Evolutionary conservation across 2,888 invertebrate species (phyloP).

Genomic region (Hypomecis punctinalis): DNA sequence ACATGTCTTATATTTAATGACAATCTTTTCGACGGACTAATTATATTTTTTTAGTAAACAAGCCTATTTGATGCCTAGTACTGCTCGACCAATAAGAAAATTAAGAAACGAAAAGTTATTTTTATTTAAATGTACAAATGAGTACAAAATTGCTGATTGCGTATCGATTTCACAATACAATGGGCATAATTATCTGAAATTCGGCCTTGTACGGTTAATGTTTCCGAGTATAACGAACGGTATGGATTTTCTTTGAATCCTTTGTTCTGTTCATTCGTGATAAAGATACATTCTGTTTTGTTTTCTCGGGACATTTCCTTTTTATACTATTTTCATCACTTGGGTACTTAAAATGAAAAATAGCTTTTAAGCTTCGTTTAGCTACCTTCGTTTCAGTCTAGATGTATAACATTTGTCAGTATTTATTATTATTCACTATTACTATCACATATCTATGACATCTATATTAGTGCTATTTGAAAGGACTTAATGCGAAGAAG

Average conservation of each 20-base stretch:
- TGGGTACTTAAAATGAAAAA: background rate
- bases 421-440: too few relatives aligned
- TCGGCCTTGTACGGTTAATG: slow-evolving; percentile 32
- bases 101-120: background rate
- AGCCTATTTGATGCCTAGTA: too few relatives aligned
- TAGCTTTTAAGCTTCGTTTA: too few relatives aligned
- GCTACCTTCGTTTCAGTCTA: too few relatives aligned
- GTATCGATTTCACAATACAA: slow-evolving; percentile 31
- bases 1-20: too few relatives aligned
- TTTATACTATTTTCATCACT: background rate
- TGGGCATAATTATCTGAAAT: slow-evolving; percentile 30
- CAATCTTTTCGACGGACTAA: too few relatives aligned
- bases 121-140: slow-evolving; percentile 7
- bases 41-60: too few relatives aligned
- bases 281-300: slow-evolving; percentile 2
- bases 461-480: too few relatives aligned
- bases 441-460: too few relatives aligned
- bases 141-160: slow-evolving; percentile 20
- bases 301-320: slow-evolving; percentile 9
- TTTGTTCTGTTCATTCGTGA: slow-evolving; percentile 39
- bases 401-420: too few relatives aligned
- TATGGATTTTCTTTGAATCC: slow-evolving; percentile 32
- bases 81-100: too few relatives aligned
- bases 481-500: too few relatives aligned
- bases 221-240: slow-evolving; percentile 26